phyloP scores from a whole-genome alignment of 2,888 invertebrate species.

The Lithodes maja region DNA sequence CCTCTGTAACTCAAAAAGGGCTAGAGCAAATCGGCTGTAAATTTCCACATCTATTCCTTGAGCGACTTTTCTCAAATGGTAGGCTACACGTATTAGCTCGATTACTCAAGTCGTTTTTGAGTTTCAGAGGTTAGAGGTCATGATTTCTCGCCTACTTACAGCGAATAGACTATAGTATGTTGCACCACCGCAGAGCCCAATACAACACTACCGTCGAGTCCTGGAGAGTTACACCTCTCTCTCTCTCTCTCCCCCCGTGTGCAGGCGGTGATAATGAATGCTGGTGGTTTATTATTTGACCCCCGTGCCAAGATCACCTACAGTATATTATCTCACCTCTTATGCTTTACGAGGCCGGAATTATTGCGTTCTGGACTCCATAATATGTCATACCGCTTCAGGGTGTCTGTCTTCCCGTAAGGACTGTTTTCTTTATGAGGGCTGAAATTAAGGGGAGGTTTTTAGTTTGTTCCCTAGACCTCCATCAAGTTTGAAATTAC shows the following conservation, averaged over 20 bases:
- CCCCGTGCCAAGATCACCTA: slow-evolving; percentile 37
- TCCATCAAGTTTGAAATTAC: no score
- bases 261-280: slow-evolving; percentile 31
- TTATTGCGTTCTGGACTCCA: slow-evolving; percentile 29
- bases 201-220: background rate
- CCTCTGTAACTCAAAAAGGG: no score
- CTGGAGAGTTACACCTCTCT: background rate
- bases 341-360: slow-evolving; percentile 41
- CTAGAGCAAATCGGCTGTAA: no score
- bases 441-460: slow-evolving; percentile 18
- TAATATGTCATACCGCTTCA: slow-evolving; percentile 30
- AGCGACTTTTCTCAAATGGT: no score
- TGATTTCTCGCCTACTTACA: no score
- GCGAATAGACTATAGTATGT: no score
- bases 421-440: slow-evolving; percentile 19
- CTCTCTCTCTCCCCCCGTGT: background rate
- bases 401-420: background rate
- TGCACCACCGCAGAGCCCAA: no score
- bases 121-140: no score
- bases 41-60: no score
- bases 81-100: no score
- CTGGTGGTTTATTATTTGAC: slow-evolving; percentile 18
- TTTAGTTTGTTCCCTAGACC: background rate
- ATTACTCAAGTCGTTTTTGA: no score
- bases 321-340: slow-evolving; percentile 27